Evolutionary conservation across 2,797 vertebrate genomes (phyloP).

Genomic region (Pyrocephalus nanus): DNA sequence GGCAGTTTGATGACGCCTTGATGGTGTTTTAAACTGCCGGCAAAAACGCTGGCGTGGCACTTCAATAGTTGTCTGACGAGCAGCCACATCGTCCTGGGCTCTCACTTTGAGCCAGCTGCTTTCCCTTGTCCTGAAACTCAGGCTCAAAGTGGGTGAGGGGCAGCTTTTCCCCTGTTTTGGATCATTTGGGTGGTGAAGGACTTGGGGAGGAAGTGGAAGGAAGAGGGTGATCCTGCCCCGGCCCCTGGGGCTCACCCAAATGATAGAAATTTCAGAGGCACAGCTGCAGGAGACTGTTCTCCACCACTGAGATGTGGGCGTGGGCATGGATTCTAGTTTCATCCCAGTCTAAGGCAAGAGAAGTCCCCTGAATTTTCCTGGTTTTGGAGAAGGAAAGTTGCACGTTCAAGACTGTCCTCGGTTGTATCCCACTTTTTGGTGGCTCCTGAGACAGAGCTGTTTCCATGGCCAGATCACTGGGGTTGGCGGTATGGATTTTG

Average conservation of each 20-base stretch:
- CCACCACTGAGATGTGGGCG: neutral
- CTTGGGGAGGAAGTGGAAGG: neutral
- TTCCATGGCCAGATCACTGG: neutral
- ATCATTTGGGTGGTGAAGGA: neutral
- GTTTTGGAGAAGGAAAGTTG: neutral
- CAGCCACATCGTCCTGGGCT: neutral
- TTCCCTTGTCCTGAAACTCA: neutral
- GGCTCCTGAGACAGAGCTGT: neutral
- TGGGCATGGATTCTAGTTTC: neutral
- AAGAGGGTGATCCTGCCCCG: fast-evolving
- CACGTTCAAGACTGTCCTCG: neutral
- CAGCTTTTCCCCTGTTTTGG: neutral
- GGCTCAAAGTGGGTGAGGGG: neutral
- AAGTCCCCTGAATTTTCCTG: neutral
- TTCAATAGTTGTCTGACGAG: neutral
- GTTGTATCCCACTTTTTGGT: neutral
- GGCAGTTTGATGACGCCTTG: slow-evolving; percentile 75
- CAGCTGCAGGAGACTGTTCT: neutral
- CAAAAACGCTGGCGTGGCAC: slow-evolving; percentile 70
- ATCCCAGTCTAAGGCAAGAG: neutral
- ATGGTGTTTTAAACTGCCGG: slow-evolving; percentile 76
- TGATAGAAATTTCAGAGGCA: neutral
- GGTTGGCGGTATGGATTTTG: neutral
- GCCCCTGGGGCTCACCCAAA: neutral
- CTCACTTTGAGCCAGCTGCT: neutral